Conservation (phyloP, 2,888 invertebrate genomes). For the Operophtera brumata region DNA sequence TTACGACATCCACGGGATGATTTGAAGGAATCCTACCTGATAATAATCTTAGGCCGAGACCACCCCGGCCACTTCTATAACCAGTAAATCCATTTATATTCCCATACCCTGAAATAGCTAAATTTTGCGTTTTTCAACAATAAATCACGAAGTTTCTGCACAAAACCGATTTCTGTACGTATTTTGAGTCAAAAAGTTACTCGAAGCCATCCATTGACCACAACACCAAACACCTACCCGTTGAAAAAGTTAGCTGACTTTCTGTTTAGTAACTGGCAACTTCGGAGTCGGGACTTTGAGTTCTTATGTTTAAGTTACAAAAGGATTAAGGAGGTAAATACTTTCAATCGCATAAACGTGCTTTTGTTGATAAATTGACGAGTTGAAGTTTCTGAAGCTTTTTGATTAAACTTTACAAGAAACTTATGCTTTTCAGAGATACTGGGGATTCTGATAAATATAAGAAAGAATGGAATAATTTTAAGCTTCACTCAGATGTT, state of each 20-base stretch:
- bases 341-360: conserved; percentile 19
- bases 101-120: neutral
- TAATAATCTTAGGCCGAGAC: no score
- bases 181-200: conserved; percentile 5
- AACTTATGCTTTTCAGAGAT: neutral
- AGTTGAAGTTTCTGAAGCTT: conserved; percentile 5
- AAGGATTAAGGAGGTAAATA: conserved; percentile 17
- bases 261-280: conserved; percentile 10
- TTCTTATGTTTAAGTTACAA: conserved; percentile 7
- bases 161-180: neutral
- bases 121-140: neutral
- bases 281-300: neutral
- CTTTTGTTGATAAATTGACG: conserved; percentile 15
- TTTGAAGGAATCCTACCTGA: no score
- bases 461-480: neutral
- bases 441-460: conserved; percentile 4
- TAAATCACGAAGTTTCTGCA: neutral
- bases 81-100: neutral
- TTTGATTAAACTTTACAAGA: conserved; percentile 13
- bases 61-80: no score
- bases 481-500: neutral
- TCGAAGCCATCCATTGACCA: conserved; percentile 20
- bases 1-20: no score
- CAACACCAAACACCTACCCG: conserved; percentile 18
- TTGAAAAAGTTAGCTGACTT: conserved; percentile 25